Base-by-base conservation (phyloP, 2,888 invertebrate species). In the Embidobia sp. region DNA sequence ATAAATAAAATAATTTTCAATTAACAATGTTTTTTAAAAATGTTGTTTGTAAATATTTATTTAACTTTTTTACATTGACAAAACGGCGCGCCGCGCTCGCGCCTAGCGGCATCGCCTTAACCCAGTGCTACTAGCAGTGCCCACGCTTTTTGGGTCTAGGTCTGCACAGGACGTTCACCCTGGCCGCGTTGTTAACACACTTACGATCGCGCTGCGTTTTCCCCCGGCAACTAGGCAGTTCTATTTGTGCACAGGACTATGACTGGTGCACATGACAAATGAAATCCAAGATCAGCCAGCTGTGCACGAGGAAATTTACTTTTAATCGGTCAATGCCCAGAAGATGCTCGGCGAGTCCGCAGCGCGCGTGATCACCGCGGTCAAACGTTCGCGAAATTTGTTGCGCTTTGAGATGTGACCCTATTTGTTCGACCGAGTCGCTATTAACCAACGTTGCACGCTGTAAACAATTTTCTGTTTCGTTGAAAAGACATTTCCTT, bases 121-220 rank as follows among this genome's bases (percentile, higher is more conserved):
- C 87, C 87, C 86, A 87, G 84, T 87, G 86, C 83, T 85, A 82
- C 77, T 80, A 82, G 81, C 81, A 78, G 81, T 83, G 83, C 80
- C 79, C 82, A 80, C 69, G 85, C 80, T 86, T 88, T 87, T 87
- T 85, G 87, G 88, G 88, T 88, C 88, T 88, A 88, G 88, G 88
- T 88, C 88, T 86, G 83, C 78, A 66, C 83, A 85, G 88, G 85
- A 83, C 88, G 83, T 88, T 86, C 85, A 87, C 85, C 88, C 84
- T 80, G 82, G 55, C 81, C 78, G 81, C 83, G 83, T 82, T 82
- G 81, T 83, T 85, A 85, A 84, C 85, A 84, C 85, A 85, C 86
- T 86, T 85, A 83, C 84, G 81, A 82, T 85, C 82, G 69, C 37
- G 77, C 79, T 73, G 31, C 22, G 44, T 44, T 57, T 59, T 49